Conservation (phyloP, 2,888 invertebrate genomes). For the Cantharis rufa region DNA sequence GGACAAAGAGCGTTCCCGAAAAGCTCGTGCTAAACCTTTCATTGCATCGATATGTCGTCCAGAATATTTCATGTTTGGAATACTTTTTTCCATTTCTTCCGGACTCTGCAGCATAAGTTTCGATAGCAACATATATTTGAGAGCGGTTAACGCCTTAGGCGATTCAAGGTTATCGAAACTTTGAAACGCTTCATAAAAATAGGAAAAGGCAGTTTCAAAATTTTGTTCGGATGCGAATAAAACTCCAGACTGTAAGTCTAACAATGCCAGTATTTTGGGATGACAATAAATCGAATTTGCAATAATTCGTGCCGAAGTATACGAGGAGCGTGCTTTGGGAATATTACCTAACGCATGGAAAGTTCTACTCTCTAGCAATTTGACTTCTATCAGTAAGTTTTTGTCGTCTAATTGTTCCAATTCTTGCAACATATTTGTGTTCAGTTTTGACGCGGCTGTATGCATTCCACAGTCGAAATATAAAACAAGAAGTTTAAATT, state of each 20-base stretch:
- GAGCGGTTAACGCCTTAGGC: conserved; percentile 85
- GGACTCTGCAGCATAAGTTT: conserved; percentile 98
- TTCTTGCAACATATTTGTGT: conserved; percentile 87
- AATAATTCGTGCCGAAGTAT: conserved; percentile 98
- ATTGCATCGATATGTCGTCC: conserved; percentile 97
- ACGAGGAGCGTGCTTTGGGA: conserved; percentile 93
- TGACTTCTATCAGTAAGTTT: conserved; percentile 96
- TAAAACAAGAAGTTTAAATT: conserved; percentile 91
- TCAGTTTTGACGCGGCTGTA: conserved; percentile 80
- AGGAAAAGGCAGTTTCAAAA: conserved; percentile 99
- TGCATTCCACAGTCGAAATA: conserved; percentile 93
- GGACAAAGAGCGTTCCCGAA: conserved; percentile 93
- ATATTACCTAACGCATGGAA: conserved; percentile 97
- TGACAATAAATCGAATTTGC: conserved; percentile 99
- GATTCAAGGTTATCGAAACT: conserved; percentile 95
- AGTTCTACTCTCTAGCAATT: conserved; percentile 96
- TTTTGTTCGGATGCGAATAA: conserved; percentile 98
- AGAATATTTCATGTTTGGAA: conserved; percentile 95
- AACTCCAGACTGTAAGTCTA: conserved; percentile 97
- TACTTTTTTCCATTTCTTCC: conserved; percentile 91
- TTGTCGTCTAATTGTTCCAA: conserved; percentile 99
- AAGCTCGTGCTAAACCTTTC: conserved; percentile 95
- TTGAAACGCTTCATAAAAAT: conserved; percentile 99
- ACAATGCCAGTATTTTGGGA: conserved; percentile 95
- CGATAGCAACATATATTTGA: conserved; percentile 98